Percentiles rank a stretch among this genome's conserved stretches.
phyloP scores from a whole-genome alignment of 2,888 invertebrate genomes.

The Caenorhabditis angaria region DNA sequence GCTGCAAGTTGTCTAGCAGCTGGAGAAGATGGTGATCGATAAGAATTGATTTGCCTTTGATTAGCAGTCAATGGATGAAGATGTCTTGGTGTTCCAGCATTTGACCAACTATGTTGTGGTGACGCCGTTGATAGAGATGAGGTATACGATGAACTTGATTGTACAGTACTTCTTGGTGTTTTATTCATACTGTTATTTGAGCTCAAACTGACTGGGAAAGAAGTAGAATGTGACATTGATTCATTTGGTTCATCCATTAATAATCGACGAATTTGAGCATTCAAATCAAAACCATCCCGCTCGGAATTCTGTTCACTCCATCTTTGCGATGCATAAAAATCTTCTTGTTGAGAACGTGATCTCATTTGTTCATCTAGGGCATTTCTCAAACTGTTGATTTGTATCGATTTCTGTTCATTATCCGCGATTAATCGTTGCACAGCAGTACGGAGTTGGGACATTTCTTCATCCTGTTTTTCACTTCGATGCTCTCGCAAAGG shows the following conservation, averaged over 20 bases:
- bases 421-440: conserved; percentile 75
- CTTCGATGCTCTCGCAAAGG: conserved; percentile 33
- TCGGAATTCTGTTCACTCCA: conserved; percentile 34
- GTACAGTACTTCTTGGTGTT: conserved; percentile 39
- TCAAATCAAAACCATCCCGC: conserved; percentile 58
- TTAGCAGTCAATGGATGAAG: conserved; percentile 29
- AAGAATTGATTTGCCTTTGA: conserved; percentile 25
- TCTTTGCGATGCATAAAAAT: conserved; percentile 41
- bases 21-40: conserved; percentile 67
- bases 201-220: conserved; percentile 66
- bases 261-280: conserved; percentile 65
- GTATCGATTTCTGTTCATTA: conserved; percentile 75
- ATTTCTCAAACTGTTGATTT: conserved; percentile 73
- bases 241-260: conserved; percentile 65
- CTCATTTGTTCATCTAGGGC: conserved; percentile 64
- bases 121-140: conserved; percentile 65
- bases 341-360: conserved; percentile 45
- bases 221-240: conserved; percentile 68
- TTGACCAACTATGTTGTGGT: conserved; percentile 57
- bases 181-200: conserved; percentile 48
- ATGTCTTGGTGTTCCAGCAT: conserved; percentile 47
- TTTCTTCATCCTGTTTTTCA: conserved; percentile 72
- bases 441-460: conserved; percentile 74
- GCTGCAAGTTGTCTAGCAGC: conserved; percentile 71
- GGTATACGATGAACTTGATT: conserved; percentile 71